Evolutionary conservation across 2,113 vertebrate species (phyloP), one percentile per base, ranked within the genome.

Genomic region (Muscicapa adusta): DNA sequence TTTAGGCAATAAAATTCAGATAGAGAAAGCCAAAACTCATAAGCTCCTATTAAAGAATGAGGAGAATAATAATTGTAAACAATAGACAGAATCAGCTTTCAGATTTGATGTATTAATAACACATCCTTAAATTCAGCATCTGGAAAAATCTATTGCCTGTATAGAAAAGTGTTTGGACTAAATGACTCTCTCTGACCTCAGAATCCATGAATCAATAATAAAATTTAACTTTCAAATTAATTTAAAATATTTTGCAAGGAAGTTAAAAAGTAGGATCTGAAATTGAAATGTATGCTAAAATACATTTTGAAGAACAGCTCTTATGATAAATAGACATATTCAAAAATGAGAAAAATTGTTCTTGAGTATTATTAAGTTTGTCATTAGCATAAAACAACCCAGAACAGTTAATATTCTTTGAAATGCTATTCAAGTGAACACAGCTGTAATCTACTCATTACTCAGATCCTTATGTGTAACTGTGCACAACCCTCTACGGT

Each of bases 191-290:
- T 87, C 36, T 75, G 86, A 94, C 72, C 76, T 94, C 80, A 83
- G 63, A 93, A 94, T 80, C 36, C 47, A 91, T 48, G 33, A 83
- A 89, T 80, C n/a, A 61, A 23, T 80, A 82, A 85, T 31, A 76
- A 8, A 83, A 90, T 91, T 90, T 92, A 72, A 88, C 88, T 94
- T 88, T 61, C 83, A 93, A 90, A 90, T 92, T 11, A 24, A 75
- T 65, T 82, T 90, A 48, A 85, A 93, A 65, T 28, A 70, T 34
- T 92, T 90, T 88, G 19, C 45, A 88, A 83, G n/a, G 40, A 82
- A 71, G 33, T 87, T 82, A 67, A 68, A 34, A 79, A 40, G 70
- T 54, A 81, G 9, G 10, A 65, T 90, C 62, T 73, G 54, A 90
- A 90, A 90, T 22, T 71, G 48, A 88, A 91, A 83, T n/a, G 12